phyloP scores from a whole-genome alignment of 2,888 invertebrate genomes.

The Thymelicus acteon region DNA sequence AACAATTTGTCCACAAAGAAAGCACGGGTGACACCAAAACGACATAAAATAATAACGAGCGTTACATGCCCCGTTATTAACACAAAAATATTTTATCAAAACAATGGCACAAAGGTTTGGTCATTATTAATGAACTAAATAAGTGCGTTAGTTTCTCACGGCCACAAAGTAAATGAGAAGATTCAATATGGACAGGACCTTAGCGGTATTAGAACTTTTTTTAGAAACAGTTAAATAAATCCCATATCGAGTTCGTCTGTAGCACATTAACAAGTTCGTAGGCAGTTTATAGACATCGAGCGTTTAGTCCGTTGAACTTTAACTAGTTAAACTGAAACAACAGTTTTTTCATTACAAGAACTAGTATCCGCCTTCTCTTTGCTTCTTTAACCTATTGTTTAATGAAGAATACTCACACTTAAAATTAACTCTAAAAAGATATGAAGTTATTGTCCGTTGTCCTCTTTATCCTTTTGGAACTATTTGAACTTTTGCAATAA shows the following conservation, averaged over 20 bases:
- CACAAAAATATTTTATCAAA: neutral
- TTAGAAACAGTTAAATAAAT: conserved; percentile 29
- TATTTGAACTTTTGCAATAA: no score
- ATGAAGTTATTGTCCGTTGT: no score
- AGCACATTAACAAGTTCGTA: conserved; percentile 34
- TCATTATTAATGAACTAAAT: neutral
- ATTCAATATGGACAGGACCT: conserved; percentile 25
- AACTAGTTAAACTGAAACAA: conserved; percentile 24
- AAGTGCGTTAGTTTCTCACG: neutral
- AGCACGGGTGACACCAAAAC: neutral
- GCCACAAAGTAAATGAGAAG: conserved; percentile 29
- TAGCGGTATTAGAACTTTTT: conserved; percentile 22
- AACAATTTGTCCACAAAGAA: neutral
- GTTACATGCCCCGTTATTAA: neutral
- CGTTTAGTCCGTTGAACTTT: conserved; percentile 35
- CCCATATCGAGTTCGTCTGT: conserved; percentile 32
- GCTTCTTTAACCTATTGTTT: no score
- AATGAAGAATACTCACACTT: no score
- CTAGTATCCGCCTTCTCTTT: no score
- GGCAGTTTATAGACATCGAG: conserved; percentile 32
- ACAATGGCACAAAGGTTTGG: conserved; percentile 3
- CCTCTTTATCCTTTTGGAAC: no score
- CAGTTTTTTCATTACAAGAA: conserved; percentile 4
- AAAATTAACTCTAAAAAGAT: no score
- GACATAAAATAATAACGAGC: no score